A percentile compares a stretch with the other conserved stretches of the same genome.
Evolutionary conservation across 2,113 vertebrate species (phyloP).

Genomic region (Myanophis thanlyinensis): DNA sequence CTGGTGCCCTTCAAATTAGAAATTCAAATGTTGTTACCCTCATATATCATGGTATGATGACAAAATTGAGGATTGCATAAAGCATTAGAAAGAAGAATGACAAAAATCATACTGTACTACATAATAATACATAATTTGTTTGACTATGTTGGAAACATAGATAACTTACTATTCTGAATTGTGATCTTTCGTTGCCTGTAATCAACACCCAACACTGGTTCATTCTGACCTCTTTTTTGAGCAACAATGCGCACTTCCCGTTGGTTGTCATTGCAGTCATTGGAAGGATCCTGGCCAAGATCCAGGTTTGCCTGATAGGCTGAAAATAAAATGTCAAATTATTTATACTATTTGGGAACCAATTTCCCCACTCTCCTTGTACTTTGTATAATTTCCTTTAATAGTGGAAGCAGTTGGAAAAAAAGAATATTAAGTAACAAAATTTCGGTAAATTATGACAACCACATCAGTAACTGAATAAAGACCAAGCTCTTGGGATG

Average conservation of each 20-base stretch:
- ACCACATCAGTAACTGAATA: not conserved
- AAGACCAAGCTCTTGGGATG: not conserved
- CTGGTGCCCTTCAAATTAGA: not conserved
- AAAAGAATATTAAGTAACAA: not conserved
- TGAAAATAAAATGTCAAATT: conserved; percentile 54
- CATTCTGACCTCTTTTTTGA: conserved; percentile 82
- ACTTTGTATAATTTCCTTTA: not conserved
- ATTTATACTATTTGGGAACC: not conserved
- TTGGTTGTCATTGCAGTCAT: conserved; percentile 88
- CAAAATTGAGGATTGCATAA: not conserved
- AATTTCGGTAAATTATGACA: not conserved
- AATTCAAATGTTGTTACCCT: not conserved
- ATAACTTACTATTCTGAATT: conserved; percentile 87
- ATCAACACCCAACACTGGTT: conserved; percentile 81
- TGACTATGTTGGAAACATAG: rapidly evolving
- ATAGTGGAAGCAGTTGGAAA: not conserved
- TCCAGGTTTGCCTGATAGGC: conserved; percentile 85
- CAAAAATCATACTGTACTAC: not conserved
- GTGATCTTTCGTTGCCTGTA: conserved; percentile 89
- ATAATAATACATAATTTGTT: not conserved
- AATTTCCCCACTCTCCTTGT: not conserved
- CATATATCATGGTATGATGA: not conserved
- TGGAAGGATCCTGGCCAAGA: conserved; percentile 86
- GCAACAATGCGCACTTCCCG: conserved; percentile 83
- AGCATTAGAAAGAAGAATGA: not conserved